phyloP scores from a whole-genome alignment of 2,888 invertebrate species.

The Ormyrus labotus region DNA sequence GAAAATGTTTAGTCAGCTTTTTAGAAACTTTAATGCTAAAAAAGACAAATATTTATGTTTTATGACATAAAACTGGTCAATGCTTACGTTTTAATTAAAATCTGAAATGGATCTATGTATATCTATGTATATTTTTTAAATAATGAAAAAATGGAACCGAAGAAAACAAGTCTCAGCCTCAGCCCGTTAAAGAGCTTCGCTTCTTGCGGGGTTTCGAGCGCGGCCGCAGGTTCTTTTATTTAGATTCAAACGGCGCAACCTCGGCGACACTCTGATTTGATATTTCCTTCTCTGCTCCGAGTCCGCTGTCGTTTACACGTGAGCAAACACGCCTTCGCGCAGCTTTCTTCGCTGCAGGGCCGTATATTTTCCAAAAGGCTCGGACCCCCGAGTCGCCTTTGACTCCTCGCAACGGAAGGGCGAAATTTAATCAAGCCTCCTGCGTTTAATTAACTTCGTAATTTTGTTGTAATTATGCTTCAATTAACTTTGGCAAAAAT shows the following conservation, averaged over 20 bases:
- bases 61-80: too few relatives aligned
- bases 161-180: too few relatives aligned
- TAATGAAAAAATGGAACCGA: too few relatives aligned
- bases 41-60: too few relatives aligned
- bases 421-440: constrained; percentile 21
- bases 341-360: neutral
- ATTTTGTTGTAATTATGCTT: constrained; percentile 12
- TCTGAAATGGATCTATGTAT: too few relatives aligned
- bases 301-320: constrained; percentile 43
- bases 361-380: constrained; percentile 5
- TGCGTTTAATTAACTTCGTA: constrained; percentile 11
- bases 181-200: too few relatives aligned
- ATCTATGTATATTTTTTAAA: too few relatives aligned
- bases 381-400: constrained; percentile 15
- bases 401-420: neutral
- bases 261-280: constrained; percentile 55
- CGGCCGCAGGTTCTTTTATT: constrained; percentile 53
- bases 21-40: too few relatives aligned
- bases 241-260: constrained; percentile 58
- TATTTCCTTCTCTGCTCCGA: constrained; percentile 53
- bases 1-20: too few relatives aligned
- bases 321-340: constrained; percentile 51
- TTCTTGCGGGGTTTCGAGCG: neutral
- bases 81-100: too few relatives aligned
- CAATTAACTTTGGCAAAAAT: neutral